Evolutionary conservation across 2,888 invertebrate species (phyloP).

Genomic region (Phengaris alcon): DNA sequence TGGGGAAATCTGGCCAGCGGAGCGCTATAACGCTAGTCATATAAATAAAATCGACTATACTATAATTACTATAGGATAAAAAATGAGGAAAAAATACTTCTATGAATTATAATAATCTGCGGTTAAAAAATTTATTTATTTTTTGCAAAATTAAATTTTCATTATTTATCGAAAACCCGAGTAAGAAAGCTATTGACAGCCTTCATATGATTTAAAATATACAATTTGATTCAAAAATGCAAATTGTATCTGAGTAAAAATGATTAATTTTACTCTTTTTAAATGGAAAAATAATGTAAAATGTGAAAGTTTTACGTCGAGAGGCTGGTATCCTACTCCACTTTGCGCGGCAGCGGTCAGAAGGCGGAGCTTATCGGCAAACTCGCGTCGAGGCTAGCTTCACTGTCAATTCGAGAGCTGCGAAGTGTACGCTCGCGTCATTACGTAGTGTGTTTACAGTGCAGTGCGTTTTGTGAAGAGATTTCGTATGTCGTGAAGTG

Average conservation of each 20-base stretch:
- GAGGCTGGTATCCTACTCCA: constrained; percentile 66
- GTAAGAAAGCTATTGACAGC: neutral
- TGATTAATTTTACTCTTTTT: neutral
- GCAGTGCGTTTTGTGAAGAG: constrained; percentile 75
- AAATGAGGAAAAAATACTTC: neutral
- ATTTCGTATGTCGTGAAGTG: constrained; percentile 77
- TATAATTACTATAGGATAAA: neutral
- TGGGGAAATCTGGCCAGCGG: constrained; percentile 71
- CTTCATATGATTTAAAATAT: neutral
- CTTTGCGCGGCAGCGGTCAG: constrained; percentile 80
- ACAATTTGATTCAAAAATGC: neutral
- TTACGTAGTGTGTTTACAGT: constrained; percentile 77
- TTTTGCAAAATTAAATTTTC: too few relatives aligned
- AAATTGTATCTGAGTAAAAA: constrained; percentile 18
- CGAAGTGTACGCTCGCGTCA: constrained; percentile 75
- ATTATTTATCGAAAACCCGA: neutral
- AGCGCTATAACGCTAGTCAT: constrained; percentile 43
- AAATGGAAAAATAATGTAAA: constrained; percentile 13
- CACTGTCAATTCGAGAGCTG: constrained; percentile 79
- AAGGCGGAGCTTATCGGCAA: constrained; percentile 80
- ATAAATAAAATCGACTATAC: neutral
- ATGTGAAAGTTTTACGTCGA: constrained; percentile 31
- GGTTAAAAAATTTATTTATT: too few relatives aligned
- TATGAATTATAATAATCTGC: too few relatives aligned
- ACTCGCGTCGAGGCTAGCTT: constrained; percentile 76